A percentile compares a stretch with the other conserved stretches of the same genome.
These are phyloP conservation scores for Paralichthys olivaceus DNA, from an alignment of 2,113 vertebrate genomes.

Conservation along the genomic window DNA sequence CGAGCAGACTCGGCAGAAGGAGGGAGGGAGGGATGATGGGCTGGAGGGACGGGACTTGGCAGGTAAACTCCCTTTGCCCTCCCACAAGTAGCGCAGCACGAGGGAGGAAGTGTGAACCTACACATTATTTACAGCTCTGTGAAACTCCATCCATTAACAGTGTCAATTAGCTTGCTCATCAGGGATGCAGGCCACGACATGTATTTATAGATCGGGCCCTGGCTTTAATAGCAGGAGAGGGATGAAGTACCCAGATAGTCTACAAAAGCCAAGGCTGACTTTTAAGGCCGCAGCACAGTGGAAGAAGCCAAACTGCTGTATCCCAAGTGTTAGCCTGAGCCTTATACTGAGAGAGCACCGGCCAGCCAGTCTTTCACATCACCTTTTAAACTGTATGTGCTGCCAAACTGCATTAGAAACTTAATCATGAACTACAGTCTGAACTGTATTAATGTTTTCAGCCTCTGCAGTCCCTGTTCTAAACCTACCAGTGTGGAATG, in stretches of 20 bases:
- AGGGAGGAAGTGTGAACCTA: slow-evolving; percentile 73
- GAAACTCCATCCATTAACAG: slow-evolving; percentile 79
- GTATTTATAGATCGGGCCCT: slow-evolving; percentile 73
- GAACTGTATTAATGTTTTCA: slow-evolving; percentile 27
- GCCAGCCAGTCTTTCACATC: slow-evolving; percentile 29
- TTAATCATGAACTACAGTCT: slow-evolving; percentile 25
- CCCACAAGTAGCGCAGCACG: slow-evolving; percentile 69
- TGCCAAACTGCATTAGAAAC: slow-evolving; percentile 25
- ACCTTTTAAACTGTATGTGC: slow-evolving; percentile 7
- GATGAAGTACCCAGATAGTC: slow-evolving; percentile 43
- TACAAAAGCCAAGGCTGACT: slow-evolving; percentile 50
- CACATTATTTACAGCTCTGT: slow-evolving; percentile 79
- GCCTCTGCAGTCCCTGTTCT: neutral
- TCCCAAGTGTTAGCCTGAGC: slow-evolving; percentile 32
- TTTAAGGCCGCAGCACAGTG: slow-evolving; percentile 43
- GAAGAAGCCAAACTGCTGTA: slow-evolving; percentile 49
- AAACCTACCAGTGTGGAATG: neutral
- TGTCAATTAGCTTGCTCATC: slow-evolving; percentile 79
- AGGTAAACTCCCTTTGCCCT: slow-evolving; percentile 72
- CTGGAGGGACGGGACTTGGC: slow-evolving; percentile 66
- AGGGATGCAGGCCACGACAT: slow-evolving; percentile 68
- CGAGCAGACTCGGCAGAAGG: slow-evolving; percentile 48
- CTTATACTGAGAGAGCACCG: neutral
- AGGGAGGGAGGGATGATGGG: slow-evolving; percentile 36
- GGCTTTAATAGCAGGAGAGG: slow-evolving; percentile 64